These are phyloP conservation scores for Tortricodes alternella DNA, from an alignment of 2,888 invertebrate genomes.

Conservation along the genomic window DNA sequence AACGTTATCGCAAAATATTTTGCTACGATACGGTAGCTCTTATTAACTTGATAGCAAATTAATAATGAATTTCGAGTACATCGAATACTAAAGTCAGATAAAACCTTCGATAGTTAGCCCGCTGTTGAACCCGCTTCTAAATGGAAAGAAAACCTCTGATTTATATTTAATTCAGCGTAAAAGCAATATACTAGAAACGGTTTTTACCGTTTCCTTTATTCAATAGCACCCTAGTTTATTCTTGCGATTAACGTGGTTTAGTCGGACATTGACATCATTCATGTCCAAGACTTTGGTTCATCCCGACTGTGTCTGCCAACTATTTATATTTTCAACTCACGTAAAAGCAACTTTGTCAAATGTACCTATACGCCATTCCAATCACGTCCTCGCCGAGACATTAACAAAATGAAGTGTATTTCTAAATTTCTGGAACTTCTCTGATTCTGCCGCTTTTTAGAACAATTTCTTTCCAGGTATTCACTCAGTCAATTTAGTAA, in stretches of 20 bases:
- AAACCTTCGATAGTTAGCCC: too few species aligned
- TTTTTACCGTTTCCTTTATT: too few species aligned
- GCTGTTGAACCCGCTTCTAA: too few species aligned
- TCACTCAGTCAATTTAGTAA: not conserved
- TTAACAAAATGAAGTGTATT: not conserved
- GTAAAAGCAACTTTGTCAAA: constrained; percentile 3
- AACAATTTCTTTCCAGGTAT: not conserved
- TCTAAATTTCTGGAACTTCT: not conserved
- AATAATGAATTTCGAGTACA: too few species aligned
- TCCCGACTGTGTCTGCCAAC: not conserved
- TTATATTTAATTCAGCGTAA: too few species aligned
- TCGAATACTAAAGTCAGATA: too few species aligned
- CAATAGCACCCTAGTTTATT: not conserved
- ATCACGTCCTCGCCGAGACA: not conserved
- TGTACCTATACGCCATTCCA: not conserved
- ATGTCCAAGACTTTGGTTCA: not conserved
- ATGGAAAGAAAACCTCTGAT: too few species aligned
- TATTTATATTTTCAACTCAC: constrained; percentile 2
- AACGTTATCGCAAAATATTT: too few species aligned
- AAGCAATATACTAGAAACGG: too few species aligned
- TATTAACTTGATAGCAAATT: too few species aligned
- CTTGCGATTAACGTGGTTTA: not conserved
- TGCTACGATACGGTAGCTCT: too few species aligned
- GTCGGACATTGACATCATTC: not conserved
- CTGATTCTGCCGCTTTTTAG: not conserved